Base-by-base conservation (phyloP, 2,797 vertebrate species). In the Ciconia nigra region DNA sequence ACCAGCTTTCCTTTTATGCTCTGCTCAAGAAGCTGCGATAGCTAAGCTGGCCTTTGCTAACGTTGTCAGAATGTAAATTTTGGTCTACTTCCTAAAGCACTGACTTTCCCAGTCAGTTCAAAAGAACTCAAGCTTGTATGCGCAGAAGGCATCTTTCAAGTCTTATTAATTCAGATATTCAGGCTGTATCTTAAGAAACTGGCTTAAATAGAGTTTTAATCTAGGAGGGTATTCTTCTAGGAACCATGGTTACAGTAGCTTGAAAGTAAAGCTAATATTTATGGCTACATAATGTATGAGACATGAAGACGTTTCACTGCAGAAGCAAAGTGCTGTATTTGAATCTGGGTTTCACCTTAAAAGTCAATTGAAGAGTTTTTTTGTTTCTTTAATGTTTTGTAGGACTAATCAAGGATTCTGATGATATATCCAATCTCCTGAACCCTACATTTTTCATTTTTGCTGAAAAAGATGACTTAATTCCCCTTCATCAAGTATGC, bases 381-480 rank as follows among this genome's bases (percentile, higher is more conserved):
- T 10, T 26, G 19, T 63, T 59, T 37, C 31, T 70, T 42, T 21
- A 65, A 49, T 41, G 1, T 41, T 73, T 96, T 90, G 8, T 86
- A 99, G 99, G 98, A 71, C 98, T 99, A 59, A 49, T 99, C 72
- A 97, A 80, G 37, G 98, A 98, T 33, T 94, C 55, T 13, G 98
- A 98, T 35, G 98, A 98, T 31, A 80, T 89, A 25, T 98, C 98
- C 66, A 93, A 78, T 9, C 90, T 99, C 21, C 98, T 98, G 91
- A 98, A 96, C 82, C 98, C 99, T 33, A 99, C 98, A 0, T 95
- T 99, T 89, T 99, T 99, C 42, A 98, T 99, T 96, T 99, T 99
- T 97, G 98, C 70, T 5, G 99, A 99, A 78, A 99, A 99, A 0
- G 98, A 99, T 87, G 0, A 49, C 0, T 22, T 98, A 24, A 98